Evolutionary conservation across 2,888 invertebrate species (phyloP), one percentile per base, ranked within the genome.

Genomic region (Halictus quadricinctus): DNA sequence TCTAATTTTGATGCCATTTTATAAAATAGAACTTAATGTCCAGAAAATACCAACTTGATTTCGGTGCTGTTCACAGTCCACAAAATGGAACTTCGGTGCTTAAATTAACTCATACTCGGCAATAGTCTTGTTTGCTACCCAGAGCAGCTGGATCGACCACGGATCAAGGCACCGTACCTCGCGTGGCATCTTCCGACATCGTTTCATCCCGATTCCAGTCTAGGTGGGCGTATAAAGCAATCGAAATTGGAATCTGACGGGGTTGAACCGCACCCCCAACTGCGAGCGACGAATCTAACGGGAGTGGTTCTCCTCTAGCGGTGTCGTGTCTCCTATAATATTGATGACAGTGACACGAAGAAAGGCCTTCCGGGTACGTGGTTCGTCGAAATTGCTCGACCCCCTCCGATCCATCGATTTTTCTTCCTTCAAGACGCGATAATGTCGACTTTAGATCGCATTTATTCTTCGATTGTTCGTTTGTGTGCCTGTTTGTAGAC

Each of bases 101-200:
- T 21, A 10, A 21, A 21, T 21, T 21, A 8, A 54, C n/a, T 54
- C 54, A 2, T 54, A n/a, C n/a, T 54, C 54, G 21, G 8, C 54
- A 54, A n/a, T 10, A n/a, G n/a, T n/a, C n/a, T n/a, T n/a, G n/a
- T n/a, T n/a, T 54, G 54, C 54, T 54, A n/a, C n/a, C 54, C 50
- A 50, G 54, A 36, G 64, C 77, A 81, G 81, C 81, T 81, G 81
- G 81, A 46, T 72, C 21, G 29, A 60, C 58, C 54, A 46, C 69
- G 58, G 70, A 25, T 54, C 69, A 18, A 48, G 69, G 21, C 69
- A 58, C 75, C 75, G 75, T 69, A 48, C 74, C 66, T 74, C 72
- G 50, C 2, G n/a, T 69, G 75, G 75, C 74, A 79, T 69, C 80
- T 41, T 77, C 76, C 43, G 43, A 41, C 64, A 50, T 25, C 36